Conservation (phyloP, 2,888 invertebrate genomes). For the Heliconius cydno region DNA sequence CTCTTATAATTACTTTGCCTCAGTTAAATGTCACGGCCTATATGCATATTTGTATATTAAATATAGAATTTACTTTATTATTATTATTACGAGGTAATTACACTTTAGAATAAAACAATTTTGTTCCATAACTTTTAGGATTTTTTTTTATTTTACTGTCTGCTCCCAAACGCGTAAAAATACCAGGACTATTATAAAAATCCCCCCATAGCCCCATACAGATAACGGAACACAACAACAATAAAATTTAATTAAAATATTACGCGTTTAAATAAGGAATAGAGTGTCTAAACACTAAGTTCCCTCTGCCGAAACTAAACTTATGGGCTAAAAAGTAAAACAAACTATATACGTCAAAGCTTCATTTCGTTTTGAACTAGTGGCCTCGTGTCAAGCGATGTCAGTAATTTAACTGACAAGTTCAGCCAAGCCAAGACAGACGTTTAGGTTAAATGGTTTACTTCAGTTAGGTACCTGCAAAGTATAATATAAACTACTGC, state of each 20-base stretch:
- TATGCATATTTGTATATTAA: neutral
- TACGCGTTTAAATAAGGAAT: neutral
- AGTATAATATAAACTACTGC: neutral
- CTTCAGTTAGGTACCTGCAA: neutral
- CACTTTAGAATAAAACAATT: no score
- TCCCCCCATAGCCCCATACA: no score
- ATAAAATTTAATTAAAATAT: no score
- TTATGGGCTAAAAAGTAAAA: no score
- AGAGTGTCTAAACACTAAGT: neutral
- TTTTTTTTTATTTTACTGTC: no score
- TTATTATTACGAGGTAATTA: no score
- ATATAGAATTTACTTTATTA: neutral
- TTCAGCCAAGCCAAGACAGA: neutral
- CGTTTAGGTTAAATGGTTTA: slow-evolving; percentile 5
- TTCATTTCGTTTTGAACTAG: neutral
- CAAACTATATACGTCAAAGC: no score
- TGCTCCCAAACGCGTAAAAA: no score
- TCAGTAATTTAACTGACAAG: neutral
- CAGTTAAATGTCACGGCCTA: neutral
- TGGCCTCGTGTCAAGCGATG: neutral
- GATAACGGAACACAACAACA: no score
- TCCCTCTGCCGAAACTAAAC: neutral
- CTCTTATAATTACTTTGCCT: neutral
- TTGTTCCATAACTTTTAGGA: no score
- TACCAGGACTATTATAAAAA: no score